Evolutionary conservation across 2,888 invertebrate genomes (phyloP).

Genomic region (Pseudococcus viburni): DNA sequence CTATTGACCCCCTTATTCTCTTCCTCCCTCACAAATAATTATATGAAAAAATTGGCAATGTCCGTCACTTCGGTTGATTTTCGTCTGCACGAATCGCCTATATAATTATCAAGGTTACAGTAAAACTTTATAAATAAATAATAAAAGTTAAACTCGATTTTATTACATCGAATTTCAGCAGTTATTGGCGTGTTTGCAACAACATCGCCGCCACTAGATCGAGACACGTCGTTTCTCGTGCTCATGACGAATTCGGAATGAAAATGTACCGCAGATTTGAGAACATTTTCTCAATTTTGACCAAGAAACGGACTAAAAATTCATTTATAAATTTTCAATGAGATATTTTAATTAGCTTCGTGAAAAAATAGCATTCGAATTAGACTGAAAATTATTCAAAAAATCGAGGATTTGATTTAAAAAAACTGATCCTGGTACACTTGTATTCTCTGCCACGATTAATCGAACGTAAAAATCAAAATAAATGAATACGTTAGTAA

Average conservation of each 20-base stretch:
- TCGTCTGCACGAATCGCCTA: neutral
- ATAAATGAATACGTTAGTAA: conserved; percentile 54
- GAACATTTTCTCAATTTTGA: neutral
- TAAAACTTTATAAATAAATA: neutral
- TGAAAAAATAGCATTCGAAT: conserved; percentile 6
- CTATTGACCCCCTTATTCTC: neutral
- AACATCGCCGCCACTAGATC: neutral
- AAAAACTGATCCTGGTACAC: neutral
- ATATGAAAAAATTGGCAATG: neutral
- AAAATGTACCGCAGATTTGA: too few species aligned
- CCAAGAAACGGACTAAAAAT: neutral
- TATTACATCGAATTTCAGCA: conserved; percentile 37
- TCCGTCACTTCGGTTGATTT: neutral
- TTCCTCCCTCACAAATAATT: neutral
- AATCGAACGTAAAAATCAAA: conserved; percentile 52
- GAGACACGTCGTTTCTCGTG: conserved; percentile 13
- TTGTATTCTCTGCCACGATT: neutral
- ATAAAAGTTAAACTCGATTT: conserved; percentile 28
- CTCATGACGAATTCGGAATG: neutral
- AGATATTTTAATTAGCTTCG: neutral
- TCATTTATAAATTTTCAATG: neutral
- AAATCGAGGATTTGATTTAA: neutral
- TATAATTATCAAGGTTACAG: neutral
- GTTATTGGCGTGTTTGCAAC: conserved; percentile 45
- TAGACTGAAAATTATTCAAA: neutral